Conservation (phyloP, 2,797 vertebrate genomes). For the Gallinago nigripennis region DNA sequence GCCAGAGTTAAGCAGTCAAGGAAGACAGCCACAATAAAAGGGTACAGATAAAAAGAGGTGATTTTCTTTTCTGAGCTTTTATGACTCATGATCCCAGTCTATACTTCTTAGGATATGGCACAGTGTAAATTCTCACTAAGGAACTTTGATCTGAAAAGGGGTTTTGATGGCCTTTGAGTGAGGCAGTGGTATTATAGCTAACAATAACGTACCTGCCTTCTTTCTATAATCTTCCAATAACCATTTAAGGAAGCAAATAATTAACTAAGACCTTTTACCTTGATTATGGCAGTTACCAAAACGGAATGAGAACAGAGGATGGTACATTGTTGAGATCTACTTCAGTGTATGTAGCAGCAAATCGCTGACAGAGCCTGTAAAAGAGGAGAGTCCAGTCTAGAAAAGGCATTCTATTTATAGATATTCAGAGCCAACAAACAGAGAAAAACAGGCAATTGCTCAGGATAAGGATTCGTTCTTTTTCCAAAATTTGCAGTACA, state of each 20-base stretch:
- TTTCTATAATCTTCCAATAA: not conserved
- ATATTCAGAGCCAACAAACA: not conserved
- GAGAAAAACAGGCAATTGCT: not conserved
- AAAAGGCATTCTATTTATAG: not conserved
- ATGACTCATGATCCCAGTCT: not conserved
- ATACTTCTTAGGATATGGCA: not conserved
- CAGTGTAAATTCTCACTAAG: not conserved
- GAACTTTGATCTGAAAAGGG: conserved; percentile 22
- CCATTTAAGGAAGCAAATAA: conserved; percentile 16
- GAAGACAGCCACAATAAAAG: conserved; percentile 18
- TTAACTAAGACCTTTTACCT: conserved; percentile 6
- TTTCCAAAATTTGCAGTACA: not conserved
- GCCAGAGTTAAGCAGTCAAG: not conserved
- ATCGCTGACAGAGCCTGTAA: not conserved
- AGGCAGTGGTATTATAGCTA: not conserved
- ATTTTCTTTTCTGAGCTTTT: not conserved
- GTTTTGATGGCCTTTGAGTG: conserved; percentile 5
- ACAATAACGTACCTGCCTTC: not conserved
- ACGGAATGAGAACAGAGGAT: not conserved
- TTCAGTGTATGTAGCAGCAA: not conserved
- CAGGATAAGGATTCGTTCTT: not conserved
- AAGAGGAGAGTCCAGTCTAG: not conserved
- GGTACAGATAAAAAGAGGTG: not conserved
- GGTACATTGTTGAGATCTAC: not conserved
- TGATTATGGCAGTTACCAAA: not conserved